Evolutionary conservation across 2,113 vertebrate species (phyloP).

Genomic region (Neolamprologus toae): DNA sequence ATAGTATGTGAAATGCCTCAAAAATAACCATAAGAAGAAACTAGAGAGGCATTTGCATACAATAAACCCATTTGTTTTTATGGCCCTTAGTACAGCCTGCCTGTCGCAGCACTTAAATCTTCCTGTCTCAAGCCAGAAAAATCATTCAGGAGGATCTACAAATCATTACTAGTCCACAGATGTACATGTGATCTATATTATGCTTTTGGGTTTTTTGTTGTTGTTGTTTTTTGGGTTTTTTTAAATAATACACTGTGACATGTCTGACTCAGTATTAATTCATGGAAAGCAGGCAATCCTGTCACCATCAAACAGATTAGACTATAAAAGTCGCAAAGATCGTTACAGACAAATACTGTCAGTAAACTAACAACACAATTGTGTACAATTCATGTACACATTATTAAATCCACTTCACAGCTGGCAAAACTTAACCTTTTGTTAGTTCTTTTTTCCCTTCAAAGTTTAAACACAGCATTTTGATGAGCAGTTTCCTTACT

Average conservation of each 20-base stretch:
- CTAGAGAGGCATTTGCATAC: not conserved
- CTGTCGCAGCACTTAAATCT: not conserved
- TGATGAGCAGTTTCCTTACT: not conserved
- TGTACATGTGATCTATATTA: not conserved
- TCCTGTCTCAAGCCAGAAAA: not conserved
- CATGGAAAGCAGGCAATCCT: not conserved
- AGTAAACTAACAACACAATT: not conserved
- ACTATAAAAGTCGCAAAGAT: not conserved
- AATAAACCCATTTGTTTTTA: not conserved
- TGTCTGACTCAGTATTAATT: not conserved
- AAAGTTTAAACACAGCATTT: not conserved
- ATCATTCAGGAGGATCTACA: not conserved
- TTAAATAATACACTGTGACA: not conserved
- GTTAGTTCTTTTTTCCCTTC: not conserved
- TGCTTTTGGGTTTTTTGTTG: too few species aligned
- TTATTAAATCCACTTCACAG: not conserved
- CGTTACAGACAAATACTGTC: not conserved
- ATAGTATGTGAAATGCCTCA: not conserved
- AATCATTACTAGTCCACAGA: not conserved
- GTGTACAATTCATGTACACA: not conserved
- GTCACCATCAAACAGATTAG: not conserved
- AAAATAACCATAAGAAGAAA: not conserved
- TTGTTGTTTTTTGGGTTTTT: fast-evolving
- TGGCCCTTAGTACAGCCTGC: not conserved
- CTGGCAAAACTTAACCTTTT: not conserved